Evolutionary conservation across 2,797 vertebrate genomes (phyloP).

Genomic region (Malacoctenus gilli): DNA sequence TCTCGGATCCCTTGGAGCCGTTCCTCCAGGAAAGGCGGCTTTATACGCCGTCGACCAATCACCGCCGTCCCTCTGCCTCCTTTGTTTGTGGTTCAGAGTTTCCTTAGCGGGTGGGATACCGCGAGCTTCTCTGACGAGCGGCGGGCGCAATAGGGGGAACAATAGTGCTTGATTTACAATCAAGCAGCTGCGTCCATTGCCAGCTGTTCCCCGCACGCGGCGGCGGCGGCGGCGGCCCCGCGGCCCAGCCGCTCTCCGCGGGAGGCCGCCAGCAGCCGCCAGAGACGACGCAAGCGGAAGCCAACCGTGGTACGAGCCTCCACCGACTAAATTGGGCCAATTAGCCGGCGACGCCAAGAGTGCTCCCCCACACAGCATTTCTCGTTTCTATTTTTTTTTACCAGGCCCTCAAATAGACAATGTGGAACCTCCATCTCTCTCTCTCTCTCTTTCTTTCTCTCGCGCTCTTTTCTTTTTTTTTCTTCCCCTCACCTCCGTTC

Average conservation of each 20-base stretch:
- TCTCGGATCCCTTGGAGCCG: slow-evolving; percentile 41
- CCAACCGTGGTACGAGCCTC: slow-evolving; percentile 47
- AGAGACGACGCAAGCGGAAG: slow-evolving; percentile 64
- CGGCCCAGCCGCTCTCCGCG: slow-evolving; percentile 61
- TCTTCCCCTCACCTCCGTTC: not conserved
- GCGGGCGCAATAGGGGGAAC: slow-evolving; percentile 51
- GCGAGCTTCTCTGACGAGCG: slow-evolving; percentile 38
- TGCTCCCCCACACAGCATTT: slow-evolving; percentile 34
- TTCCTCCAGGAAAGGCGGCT: slow-evolving; percentile 54
- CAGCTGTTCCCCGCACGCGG: slow-evolving; percentile 68
- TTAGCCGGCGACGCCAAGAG: slow-evolving; percentile 59
- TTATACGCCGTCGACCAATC: slow-evolving; percentile 21
- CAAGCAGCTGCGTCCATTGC: slow-evolving; percentile 80
- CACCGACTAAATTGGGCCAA: slow-evolving; percentile 70
- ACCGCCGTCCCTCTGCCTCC: slow-evolving; percentile 41
- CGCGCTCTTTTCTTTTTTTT: not conserved
- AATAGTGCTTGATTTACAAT: slow-evolving; percentile 82
- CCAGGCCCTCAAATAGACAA: slow-evolving; percentile 22
- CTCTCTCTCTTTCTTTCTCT: not conserved
- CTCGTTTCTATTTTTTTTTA: not conserved
- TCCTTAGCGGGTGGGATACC: slow-evolving; percentile 56
- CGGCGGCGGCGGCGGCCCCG: slow-evolving; percentile 43
- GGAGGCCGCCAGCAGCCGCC: slow-evolving; percentile 69
- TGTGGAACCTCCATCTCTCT: slow-evolving; percentile 11
- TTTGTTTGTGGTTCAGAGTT: slow-evolving; percentile 61